Base-by-base conservation (phyloP, 1,140 invertebrate genomes). In the Eciton burchellii region DNA sequence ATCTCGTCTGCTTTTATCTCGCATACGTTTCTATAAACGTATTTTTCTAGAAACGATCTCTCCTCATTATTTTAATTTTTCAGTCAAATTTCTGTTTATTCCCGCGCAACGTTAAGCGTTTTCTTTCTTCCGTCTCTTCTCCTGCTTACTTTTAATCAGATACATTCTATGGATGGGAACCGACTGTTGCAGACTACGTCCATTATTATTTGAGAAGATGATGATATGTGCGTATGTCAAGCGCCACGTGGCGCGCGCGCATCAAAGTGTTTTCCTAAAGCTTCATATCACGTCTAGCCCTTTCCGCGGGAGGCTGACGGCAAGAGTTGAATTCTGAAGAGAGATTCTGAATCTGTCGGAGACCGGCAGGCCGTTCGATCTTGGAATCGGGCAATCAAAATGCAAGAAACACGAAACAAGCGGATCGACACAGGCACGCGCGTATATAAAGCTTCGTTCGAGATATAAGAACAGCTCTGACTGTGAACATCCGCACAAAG, bases 101-200 rank as follows among this genome's bases (percentile, higher is more conserved):
- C n/a, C n/a, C n/a, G n/a, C n/a, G n/a, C n/a, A n/a, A n/a, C n/a
- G n/a, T n/a, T n/a, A n/a, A n/a, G n/a, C n/a, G 6, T 21, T 19
- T 63, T 63, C n/a, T 21, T 45, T 43, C 21, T 62, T 62, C 14
- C 21, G 45, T 41, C n/a, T 21, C 24, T 16, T 41, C n/a, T n/a
- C n/a, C n/a, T n/a, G n/a, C n/a, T 24, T 62, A 63, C 24, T 76
- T 49, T 56, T n/a, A n/a, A 63, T 65, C 52, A 76, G 4, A 63
- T 52, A 3, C 62, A 62, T 0, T 63, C 1, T 72, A 6, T 49
- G 43, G 63, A 76, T 76, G 73, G 65, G 59, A 65, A 76, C 73
- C 73, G 2, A 35, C 35, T 41, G 2, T 49, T 63, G 26, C 19
- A 49, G 26, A 52, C 26, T 43, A 35, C 6, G n/a, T 1, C 3